These are phyloP conservation scores for Papilio machaon DNA, from an alignment of 1,140 invertebrate species.

Conservation along the genomic window DNA sequence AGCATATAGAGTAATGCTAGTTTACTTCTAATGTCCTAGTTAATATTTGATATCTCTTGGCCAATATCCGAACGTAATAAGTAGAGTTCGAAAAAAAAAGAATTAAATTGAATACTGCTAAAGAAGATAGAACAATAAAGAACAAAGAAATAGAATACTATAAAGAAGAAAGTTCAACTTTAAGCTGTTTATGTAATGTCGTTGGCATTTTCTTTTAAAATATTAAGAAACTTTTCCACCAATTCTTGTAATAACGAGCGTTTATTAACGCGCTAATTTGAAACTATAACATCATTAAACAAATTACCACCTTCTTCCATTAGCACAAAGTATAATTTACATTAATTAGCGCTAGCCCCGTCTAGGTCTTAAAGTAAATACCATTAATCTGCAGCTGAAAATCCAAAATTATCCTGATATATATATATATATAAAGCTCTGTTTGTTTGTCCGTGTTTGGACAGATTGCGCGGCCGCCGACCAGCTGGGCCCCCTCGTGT, in stretches of 20 bases:
- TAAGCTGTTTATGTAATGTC: too few relatives aligned
- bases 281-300: not conserved
- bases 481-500: conserved; percentile 6
- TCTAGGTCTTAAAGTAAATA: conserved; percentile 23
- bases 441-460: conserved; percentile 33
- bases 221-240: not conserved
- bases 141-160: too few relatives aligned
- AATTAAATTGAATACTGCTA: too few relatives aligned
- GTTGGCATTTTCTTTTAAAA: too few relatives aligned
- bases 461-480: conserved; percentile 23
- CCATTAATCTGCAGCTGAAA: conserved; percentile 24
- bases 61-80: too few relatives aligned
- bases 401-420: conserved; percentile 33
- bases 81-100: too few relatives aligned
- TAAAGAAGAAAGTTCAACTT: too few relatives aligned
- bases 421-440: conserved; percentile 27
- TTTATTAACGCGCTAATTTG: not conserved
- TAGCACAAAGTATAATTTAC: conserved; percentile 6
- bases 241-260: not conserved
- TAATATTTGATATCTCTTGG: too few relatives aligned
- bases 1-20: not conserved
- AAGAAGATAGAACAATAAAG: too few relatives aligned
- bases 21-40: not conserved
- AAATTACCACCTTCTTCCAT: not conserved
- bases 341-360: not conserved